Percentiles rank a stretch among this genome's conserved stretches.
These are phyloP conservation scores for Antheraea assamensis DNA, from an alignment of 2,888 invertebrate species.

Conservation along the genomic window DNA sequence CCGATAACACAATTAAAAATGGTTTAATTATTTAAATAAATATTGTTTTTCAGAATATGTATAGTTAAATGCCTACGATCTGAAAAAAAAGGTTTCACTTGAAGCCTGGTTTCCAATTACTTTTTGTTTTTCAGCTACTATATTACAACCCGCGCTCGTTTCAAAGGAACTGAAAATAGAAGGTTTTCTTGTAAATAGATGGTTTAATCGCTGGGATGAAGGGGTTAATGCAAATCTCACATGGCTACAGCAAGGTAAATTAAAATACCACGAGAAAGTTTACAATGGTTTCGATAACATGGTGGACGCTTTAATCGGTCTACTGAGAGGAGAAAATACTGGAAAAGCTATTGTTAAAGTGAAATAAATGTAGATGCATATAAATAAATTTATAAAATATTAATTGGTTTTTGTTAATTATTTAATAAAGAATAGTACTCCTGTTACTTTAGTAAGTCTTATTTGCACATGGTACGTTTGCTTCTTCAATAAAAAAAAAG, in stretches of 20 bases:
- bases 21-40: no score
- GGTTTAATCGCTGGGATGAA: slow-evolving; percentile 83
- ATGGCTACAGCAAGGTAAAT: slow-evolving; percentile 86
- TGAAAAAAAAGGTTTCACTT: no score
- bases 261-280: slow-evolving; percentile 86
- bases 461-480: no score
- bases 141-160: slow-evolving; percentile 83
- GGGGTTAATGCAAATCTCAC: slow-evolving; percentile 84
- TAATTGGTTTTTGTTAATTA: not conserved
- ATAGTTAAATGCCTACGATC: no score
- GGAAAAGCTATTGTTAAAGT: slow-evolving; percentile 87
- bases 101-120: no score
- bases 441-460: no score
- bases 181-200: slow-evolving; percentile 84
- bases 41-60: no score
- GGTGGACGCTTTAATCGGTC: slow-evolving; percentile 85
- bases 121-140: slow-evolving; percentile 58
- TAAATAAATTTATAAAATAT: not conserved
- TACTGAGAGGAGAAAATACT: slow-evolving; percentile 84
- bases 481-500: no score
- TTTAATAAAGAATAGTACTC: no score
- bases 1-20: no score
- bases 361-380: slow-evolving; percentile 24
- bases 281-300: slow-evolving; percentile 89
- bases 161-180: slow-evolving; percentile 85